phyloP scores from a whole-genome alignment of 2,113 vertebrate species.

The Mionectes macconnelli region DNA sequence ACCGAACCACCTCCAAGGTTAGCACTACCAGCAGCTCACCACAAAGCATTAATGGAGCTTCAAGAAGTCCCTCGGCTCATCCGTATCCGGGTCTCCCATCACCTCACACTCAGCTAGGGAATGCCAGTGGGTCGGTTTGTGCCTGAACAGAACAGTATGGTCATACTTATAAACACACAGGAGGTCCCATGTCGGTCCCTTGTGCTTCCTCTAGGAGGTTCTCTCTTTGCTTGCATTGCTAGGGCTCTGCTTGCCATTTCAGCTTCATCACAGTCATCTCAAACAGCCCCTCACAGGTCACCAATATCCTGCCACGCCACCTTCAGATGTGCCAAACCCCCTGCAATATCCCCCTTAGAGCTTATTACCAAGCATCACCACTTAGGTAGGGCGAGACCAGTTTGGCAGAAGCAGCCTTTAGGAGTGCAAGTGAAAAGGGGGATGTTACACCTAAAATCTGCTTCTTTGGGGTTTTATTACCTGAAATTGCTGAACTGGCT shows the following conservation, averaged over 20 bases:
- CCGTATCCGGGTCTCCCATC: background rate
- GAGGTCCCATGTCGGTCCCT: background rate
- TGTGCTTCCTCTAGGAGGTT: background rate
- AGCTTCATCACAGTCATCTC: background rate
- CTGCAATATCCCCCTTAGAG: background rate
- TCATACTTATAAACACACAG: background rate
- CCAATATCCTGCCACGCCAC: background rate
- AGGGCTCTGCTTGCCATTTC: background rate
- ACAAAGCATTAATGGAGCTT: background rate
- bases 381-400: background rate
- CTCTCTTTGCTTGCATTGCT: background rate
- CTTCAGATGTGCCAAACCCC: rapidly evolving
- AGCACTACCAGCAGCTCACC: constrained; percentile 15
- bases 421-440: background rate
- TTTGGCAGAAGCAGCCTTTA: background rate
- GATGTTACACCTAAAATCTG: background rate
- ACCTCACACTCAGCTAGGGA: background rate
- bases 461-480: background rate
- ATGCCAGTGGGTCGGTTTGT: background rate
- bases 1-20: background rate
- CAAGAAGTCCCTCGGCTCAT: background rate
- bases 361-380: background rate
- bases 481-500: background rate
- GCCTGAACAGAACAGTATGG: background rate
- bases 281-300: background rate